Evolutionary conservation across 1,140 invertebrate species (phyloP).

Genomic region (Uloborus diversus): DNA sequence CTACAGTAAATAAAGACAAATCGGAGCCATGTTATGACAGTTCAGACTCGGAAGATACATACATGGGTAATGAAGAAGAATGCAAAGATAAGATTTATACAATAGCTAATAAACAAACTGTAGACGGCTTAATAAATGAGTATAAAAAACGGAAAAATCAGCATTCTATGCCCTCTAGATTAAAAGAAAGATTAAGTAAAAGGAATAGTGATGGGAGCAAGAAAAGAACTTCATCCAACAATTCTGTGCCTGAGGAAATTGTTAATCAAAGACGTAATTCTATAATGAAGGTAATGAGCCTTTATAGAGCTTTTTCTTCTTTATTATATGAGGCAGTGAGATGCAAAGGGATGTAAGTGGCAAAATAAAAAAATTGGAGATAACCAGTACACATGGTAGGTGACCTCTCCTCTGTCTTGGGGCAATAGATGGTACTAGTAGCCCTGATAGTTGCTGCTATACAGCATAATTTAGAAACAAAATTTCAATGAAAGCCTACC

Average conservation of each 20-base stretch:
- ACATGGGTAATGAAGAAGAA: slow-evolving; percentile 13
- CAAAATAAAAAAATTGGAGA: too few species aligned
- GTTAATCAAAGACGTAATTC: slow-evolving; percentile 75
- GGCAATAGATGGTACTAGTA: too few species aligned
- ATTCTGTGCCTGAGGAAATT: slow-evolving; percentile 62
- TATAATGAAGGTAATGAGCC: slow-evolving; percentile 76
- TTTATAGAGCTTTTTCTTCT: neutral
- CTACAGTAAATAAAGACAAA: neutral
- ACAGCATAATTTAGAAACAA: too few species aligned
- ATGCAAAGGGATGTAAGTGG: too few species aligned
- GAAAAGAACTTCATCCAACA: slow-evolving; percentile 56
- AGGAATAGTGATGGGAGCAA: slow-evolving; percentile 60
- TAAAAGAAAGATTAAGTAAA: slow-evolving; percentile 59
- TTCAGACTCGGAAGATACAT: slow-evolving; percentile 56
- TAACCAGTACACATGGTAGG: too few species aligned
- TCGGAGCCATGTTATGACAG: slow-evolving; percentile 36
- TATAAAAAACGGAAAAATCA: slow-evolving; percentile 73
- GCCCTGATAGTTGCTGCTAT: too few species aligned
- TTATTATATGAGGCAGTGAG: too few species aligned
- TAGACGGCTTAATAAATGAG: slow-evolving; percentile 71
- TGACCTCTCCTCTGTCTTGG: too few species aligned
- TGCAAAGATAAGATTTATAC: slow-evolving; percentile 67
- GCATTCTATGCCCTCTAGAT: slow-evolving; percentile 67
- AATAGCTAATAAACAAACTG: slow-evolving; percentile 68
- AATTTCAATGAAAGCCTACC: too few species aligned